Conservation (phyloP, 2,797 vertebrate species). For the Bradypodion ventrale region DNA sequence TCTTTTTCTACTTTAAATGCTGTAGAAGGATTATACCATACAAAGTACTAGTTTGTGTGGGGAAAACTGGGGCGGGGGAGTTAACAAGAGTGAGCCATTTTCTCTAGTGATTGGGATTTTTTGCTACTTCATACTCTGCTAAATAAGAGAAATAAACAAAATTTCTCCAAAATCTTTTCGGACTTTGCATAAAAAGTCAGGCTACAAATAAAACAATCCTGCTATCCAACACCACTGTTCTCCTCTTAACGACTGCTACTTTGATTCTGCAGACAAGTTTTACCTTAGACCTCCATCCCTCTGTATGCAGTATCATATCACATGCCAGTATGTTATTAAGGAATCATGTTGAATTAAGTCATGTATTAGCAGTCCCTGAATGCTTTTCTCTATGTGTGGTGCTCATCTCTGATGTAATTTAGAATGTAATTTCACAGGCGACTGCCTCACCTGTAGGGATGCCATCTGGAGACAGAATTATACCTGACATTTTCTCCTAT, state of each 20-base stretch:
- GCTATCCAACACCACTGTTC: constrained; percentile 9
- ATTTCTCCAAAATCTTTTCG: too few relatives aligned
- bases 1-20: too few relatives aligned
- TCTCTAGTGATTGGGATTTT: too few relatives aligned
- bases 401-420: constrained; percentile 81
- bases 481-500: constrained; percentile 68
- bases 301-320: not conserved
- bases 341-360: constrained; percentile 65
- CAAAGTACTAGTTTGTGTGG: too few relatives aligned
- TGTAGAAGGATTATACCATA: too few relatives aligned
- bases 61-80: too few relatives aligned
- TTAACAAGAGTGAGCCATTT: too few relatives aligned
- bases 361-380: constrained; percentile 73
- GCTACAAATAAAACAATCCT: not conserved
- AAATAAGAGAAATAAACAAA: too few relatives aligned
- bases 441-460: constrained; percentile 87
- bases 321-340: constrained; percentile 45
- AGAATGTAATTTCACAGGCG: constrained; percentile 94
- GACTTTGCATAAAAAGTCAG: not conserved
- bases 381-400: constrained; percentile 60
- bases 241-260: constrained; percentile 55
- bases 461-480: constrained; percentile 80
- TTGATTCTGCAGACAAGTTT: constrained; percentile 17
- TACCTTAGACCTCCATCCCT: not conserved
- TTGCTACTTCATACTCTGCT: too few relatives aligned